Conservation (phyloP, 2,113 vertebrate genomes). For the Caranx melampygus region DNA sequence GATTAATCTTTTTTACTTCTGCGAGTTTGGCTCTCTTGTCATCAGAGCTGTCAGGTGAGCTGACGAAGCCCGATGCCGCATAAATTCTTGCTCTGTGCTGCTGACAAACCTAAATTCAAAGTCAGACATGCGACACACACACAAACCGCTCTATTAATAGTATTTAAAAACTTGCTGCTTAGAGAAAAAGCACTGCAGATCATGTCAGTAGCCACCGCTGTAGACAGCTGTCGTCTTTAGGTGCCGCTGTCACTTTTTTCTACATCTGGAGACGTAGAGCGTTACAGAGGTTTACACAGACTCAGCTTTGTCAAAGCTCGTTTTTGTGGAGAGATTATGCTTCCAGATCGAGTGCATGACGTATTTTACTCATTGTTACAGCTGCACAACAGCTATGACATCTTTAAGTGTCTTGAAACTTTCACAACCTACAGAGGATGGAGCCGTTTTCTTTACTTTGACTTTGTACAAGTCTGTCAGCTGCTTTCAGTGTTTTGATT, state of each 20-base stretch:
- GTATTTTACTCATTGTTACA: neutral
- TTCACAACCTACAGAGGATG: neutral
- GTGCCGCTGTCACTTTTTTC: neutral
- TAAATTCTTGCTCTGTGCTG: conserved; percentile 26
- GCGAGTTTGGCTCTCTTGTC: conserved; percentile 43
- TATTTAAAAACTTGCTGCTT: conserved; percentile 30
- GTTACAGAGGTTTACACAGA: neutral
- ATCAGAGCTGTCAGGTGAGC: conserved; percentile 76
- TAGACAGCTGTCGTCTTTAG: neutral
- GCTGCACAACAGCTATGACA: neutral
- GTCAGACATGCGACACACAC: conserved; percentile 60
- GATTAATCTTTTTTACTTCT: conserved; percentile 40
- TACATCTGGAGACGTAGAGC: conserved; percentile 24
- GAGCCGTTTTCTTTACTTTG: neutral
- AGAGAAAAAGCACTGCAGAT: conserved; percentile 26
- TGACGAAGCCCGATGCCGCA: conserved; percentile 56
- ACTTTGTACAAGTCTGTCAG: neutral
- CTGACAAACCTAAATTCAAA: conserved; percentile 66
- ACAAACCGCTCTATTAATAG: conserved; percentile 67
- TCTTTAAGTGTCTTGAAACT: neutral
- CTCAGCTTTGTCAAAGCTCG: neutral
- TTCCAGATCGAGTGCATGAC: neutral
- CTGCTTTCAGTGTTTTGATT: neutral
- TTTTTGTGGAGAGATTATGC: neutral
- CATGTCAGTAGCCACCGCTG: neutral